Evolutionary conservation across 2,888 invertebrate species (phyloP), one percentile per base, ranked within the genome.

Genomic region (Invenusta paracnida): DNA sequence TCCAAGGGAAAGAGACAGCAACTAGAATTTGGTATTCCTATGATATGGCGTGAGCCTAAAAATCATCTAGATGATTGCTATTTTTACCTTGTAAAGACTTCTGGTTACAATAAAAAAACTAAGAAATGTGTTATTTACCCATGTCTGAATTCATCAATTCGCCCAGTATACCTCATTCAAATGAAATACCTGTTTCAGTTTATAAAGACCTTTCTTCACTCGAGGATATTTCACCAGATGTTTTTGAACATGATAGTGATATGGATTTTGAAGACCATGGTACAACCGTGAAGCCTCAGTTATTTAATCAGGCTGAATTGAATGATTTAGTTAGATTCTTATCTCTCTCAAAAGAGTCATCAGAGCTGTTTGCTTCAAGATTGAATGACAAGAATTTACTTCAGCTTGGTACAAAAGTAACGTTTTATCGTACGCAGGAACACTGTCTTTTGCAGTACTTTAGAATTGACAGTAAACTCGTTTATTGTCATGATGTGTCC

Each of bases 141-240:
- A 73, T 13, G 73, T 73, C 73, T 73, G 73, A 23, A 73, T 73
- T 73, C 73, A 23, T 2, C 27, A 48, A 48, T 48, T 48, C 48
- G 48, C 48, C 48, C 48, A 48, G 48, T 48, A n/a, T n/a, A 48
- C 48, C 48, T 48, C 48, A 48, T 48, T 23, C 27, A 25, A 73
- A 73, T 73, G 73, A 73, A 73, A 73, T 73, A 73, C 73, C 73
- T 73, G 11, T 73, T 73, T 23, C 73, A 73, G 73, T 73, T 73
- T 73, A 13, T 73, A 23, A 73, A 25, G 73, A 73, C 27, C 73
- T 73, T 73, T 23, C 73, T 73, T 73, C 73, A 73, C 73, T 73
- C 27, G 73, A 73, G 73, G 73, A 73, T 23, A 73, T 73, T 73
- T 73, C 73, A 73, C 73, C 27, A 23, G 73, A 73, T 73, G 23